phyloP scores from a whole-genome alignment of 2,797 vertebrate genomes.

The Silurus lanzhouensis region DNA sequence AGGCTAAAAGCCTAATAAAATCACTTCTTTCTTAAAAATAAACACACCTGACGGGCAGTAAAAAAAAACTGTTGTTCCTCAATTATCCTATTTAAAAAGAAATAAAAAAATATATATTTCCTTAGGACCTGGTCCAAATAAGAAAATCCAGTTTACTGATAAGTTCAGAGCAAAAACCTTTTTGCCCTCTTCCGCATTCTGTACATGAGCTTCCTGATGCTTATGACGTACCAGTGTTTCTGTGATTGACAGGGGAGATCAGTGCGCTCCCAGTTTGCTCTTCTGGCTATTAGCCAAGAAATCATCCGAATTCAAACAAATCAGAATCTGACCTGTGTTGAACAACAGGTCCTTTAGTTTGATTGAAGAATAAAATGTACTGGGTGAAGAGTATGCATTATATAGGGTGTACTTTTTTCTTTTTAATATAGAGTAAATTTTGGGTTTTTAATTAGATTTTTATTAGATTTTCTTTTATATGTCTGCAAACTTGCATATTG shows the following conservation, averaged over 20 bases:
- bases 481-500: too few species aligned
- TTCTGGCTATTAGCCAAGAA: too few species aligned
- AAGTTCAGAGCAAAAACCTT: not conserved
- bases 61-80: too few species aligned
- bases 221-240: not conserved
- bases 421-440: not conserved
- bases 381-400: not conserved
- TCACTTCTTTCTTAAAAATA: not conserved
- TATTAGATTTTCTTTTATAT: not conserved
- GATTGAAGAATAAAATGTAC: not conserved
- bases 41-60: not conserved
- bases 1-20: not conserved
- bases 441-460: too few species aligned
- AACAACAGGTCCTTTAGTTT: not conserved
- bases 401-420: not conserved
- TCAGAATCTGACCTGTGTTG: not conserved
- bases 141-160: not conserved
- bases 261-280: not conserved
- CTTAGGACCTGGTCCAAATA: not conserved
- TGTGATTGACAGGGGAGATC: not conserved
- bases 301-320: not conserved
- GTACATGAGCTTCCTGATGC: not conserved
- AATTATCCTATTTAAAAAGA: not conserved
- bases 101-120: not conserved
- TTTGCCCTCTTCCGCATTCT: not conserved